Evolutionary conservation across 2,797 vertebrate species (phyloP).

Genomic region (Helarctos malayanus): DNA sequence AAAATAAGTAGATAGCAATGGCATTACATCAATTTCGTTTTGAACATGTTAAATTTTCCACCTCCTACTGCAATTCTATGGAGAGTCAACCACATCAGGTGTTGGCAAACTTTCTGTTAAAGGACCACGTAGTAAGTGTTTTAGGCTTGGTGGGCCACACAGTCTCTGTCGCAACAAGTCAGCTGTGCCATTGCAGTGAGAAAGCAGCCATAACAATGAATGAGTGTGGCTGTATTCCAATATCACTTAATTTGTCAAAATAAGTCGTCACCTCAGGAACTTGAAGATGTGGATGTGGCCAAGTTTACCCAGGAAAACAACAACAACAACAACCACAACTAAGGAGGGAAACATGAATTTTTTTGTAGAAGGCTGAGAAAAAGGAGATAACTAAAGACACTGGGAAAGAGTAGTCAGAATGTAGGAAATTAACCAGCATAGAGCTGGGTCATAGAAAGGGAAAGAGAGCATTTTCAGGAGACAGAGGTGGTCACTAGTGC

Average conservation of each 20-base stretch:
- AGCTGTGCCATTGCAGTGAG: neutral
- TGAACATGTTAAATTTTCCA: neutral
- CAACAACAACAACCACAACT: neutral
- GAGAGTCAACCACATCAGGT: neutral
- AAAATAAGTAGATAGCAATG: neutral
- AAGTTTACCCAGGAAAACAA: neutral
- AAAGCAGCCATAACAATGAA: neutral
- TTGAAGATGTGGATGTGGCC: neutral
- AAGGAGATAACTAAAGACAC: neutral
- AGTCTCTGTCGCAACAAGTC: neutral
- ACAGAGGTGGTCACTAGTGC: neutral
- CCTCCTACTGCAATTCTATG: neutral
- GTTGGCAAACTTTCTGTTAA: neutral
- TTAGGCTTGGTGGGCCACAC: neutral
- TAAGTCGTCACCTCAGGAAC: neutral
- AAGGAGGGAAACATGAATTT: neutral
- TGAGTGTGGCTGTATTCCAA: neutral
- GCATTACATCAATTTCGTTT: neutral
- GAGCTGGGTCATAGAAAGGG: neutral
- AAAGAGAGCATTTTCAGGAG: neutral
- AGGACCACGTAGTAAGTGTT: neutral
- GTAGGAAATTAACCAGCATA: neutral
- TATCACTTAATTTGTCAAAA: neutral
- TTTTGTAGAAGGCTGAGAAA: neutral
- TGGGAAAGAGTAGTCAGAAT: neutral